These are phyloP conservation scores for Anastrepha ludens DNA, from an alignment of 1,140 invertebrate species.

Conservation along the genomic window DNA sequence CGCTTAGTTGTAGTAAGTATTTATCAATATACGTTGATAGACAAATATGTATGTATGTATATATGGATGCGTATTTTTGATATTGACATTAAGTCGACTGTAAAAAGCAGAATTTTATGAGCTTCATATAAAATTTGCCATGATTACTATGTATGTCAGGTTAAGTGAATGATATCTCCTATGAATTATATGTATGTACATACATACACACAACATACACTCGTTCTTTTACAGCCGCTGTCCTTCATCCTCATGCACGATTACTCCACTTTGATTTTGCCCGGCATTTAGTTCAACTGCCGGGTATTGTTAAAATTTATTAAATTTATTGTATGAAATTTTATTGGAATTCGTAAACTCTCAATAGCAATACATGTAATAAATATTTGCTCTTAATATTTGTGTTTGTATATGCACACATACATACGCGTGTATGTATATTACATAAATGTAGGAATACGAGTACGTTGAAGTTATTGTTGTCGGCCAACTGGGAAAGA, in stretches of 20 bases:
- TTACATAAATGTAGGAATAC: not conserved
- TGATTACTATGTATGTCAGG: not conserved
- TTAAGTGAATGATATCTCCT: not conserved
- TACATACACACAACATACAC: not conserved
- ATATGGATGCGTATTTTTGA: not conserved
- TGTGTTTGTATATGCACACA: not conserved
- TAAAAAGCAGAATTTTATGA: not conserved
- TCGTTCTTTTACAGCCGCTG: not conserved
- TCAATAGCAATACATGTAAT: conserved; percentile 24
- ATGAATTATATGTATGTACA: not conserved
- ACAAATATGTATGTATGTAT: not conserved
- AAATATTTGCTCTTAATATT: not conserved
- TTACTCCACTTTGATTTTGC: conserved; percentile 31
- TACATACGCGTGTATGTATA: not conserved
- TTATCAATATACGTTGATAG: not conserved
- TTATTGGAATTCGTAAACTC: conserved; percentile 36
- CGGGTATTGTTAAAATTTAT: conserved; percentile 30
- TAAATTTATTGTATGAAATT: conserved; percentile 40
- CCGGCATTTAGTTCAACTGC: conserved; percentile 3
- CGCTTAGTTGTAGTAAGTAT: not conserved
- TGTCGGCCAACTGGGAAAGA: conserved; percentile 6
- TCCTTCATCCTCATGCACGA: not conserved
- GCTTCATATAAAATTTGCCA: conserved; percentile 10
- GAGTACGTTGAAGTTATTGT: conserved; percentile 17
- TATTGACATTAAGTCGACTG: not conserved